These are phyloP conservation scores for Setipinna tenuifilis DNA, from an alignment of 2,797 vertebrate genomes.

Conservation along the genomic window DNA sequence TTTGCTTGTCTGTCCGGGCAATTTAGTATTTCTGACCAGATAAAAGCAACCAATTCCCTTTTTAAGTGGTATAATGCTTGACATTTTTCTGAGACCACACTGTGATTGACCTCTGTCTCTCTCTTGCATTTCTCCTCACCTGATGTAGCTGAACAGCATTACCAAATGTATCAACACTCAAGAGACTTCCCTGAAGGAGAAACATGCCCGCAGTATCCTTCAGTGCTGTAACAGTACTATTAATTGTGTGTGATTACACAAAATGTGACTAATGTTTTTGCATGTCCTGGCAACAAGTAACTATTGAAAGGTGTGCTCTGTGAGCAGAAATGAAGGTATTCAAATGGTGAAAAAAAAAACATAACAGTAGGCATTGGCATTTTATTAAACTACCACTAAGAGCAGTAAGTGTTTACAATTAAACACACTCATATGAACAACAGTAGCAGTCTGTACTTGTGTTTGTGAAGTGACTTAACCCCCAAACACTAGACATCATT, in stretches of 20 bases:
- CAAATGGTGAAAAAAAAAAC: no score
- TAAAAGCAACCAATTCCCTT: no score
- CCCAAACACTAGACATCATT: slow-evolving; percentile 79
- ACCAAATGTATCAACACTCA: slow-evolving; percentile 85
- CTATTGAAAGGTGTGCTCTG: no score
- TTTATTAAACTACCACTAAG: no score
- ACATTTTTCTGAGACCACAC: no score
- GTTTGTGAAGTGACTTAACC: not conserved
- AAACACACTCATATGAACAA: no score
- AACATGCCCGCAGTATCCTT: slow-evolving; percentile 97
- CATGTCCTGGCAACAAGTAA: not conserved
- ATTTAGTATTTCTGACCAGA: not conserved
- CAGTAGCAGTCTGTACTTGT: no score
- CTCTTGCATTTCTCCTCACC: not conserved
- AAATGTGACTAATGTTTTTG: not conserved
- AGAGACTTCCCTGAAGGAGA: slow-evolving; percentile 91
- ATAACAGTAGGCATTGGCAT: no score
- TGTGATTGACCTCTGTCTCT: no score
- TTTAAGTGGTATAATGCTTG: no score
- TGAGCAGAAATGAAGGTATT: no score
- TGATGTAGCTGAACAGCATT: slow-evolving; percentile 86
- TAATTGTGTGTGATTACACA: not conserved
- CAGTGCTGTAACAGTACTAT: not conserved
- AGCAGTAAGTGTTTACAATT: no score
- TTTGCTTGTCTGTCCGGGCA: not conserved